Base-by-base conservation (phyloP, 1,140 invertebrate genomes). In the Heliconius hermathena region DNA sequence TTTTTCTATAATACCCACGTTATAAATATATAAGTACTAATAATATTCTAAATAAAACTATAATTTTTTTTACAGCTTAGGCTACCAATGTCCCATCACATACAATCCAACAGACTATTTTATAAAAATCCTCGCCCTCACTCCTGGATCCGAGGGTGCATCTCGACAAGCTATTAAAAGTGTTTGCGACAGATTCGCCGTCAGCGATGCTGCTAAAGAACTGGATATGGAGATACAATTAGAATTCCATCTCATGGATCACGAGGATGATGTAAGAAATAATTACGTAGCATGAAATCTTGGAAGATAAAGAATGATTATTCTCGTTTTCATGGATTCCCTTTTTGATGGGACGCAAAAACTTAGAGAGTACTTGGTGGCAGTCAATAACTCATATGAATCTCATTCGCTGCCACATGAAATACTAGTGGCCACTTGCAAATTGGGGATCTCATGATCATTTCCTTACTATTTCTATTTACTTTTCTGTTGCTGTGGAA, bases 51-150 rank as follows among this genome's bases (percentile, higher is more conserved):
- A 4, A 16, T 4, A 16, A 46, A 46, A 4, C 4, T 46, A 4
- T 46, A 38, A 38, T 38, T 3, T 72, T 74, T 13, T 80, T 94
- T 94, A 16, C 86, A 98, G 97, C 80, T 94, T 97, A 46, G 97
- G 97, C 8, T 97, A 97, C 93, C 93, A 95, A 8, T 98, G 98
- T 87, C 97, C 97, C 0, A 92, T 95, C 9, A 98, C 97, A 77
- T 99, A 97, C 90, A 99, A 99, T 91, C 98, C 98, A 1, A 98
- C 98, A 0, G 99, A 99, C 90, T 99, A 98, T 93, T 97, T 98
- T 83, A 98, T 99, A 76, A 96, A 97, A 77, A 97, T 97, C 1
- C 87, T 99, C 76, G 98, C 98, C 6, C 96, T 97, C 1, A 96
- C 97, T 66, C 97, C 98, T 0, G 97, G 97, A 1, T 96, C 96